Evolutionary conservation across 2,113 vertebrate genomes (phyloP).

Genomic region (Bos indicus): DNA sequence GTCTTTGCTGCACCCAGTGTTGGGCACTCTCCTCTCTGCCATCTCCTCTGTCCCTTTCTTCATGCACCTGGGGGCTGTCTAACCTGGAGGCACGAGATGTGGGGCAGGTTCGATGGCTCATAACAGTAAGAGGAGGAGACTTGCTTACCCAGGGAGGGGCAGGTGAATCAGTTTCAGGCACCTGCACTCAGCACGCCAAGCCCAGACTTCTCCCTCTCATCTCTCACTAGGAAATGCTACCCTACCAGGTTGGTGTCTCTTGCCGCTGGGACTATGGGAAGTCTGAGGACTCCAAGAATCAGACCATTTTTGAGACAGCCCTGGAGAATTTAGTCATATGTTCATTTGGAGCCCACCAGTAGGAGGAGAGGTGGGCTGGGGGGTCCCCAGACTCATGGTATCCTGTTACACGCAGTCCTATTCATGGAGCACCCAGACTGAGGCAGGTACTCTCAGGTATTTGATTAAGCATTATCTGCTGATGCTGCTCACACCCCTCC

Average conservation of each 20-base stretch:
- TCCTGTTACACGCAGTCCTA: fast-evolving
- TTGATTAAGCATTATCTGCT: not conserved
- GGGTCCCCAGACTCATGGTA: not conserved
- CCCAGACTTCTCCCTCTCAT: not conserved
- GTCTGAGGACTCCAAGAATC: not conserved
- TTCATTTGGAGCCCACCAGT: not conserved
- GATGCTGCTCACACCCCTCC: not conserved
- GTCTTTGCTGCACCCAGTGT: not conserved
- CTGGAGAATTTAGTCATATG: not conserved
- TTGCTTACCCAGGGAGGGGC: fast-evolving
- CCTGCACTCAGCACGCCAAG: fast-evolving
- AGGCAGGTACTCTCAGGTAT: not conserved
- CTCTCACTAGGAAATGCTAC: not conserved
- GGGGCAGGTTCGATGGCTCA: fast-evolving
- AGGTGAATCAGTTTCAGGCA: fast-evolving
- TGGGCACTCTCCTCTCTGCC: not conserved
- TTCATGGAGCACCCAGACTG: not conserved
- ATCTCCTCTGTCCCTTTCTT: not conserved
- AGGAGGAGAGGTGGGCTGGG: not conserved
- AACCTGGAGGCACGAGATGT: fast-evolving
- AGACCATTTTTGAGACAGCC: not conserved
- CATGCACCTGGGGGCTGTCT: fast-evolving
- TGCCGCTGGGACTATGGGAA: not conserved
- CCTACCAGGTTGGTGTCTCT: not conserved
- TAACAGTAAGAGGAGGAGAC: no score